These are phyloP conservation scores for Lutjanus campechanus DNA, from an alignment of 2,797 vertebrate species.

Conservation along the genomic window DNA sequence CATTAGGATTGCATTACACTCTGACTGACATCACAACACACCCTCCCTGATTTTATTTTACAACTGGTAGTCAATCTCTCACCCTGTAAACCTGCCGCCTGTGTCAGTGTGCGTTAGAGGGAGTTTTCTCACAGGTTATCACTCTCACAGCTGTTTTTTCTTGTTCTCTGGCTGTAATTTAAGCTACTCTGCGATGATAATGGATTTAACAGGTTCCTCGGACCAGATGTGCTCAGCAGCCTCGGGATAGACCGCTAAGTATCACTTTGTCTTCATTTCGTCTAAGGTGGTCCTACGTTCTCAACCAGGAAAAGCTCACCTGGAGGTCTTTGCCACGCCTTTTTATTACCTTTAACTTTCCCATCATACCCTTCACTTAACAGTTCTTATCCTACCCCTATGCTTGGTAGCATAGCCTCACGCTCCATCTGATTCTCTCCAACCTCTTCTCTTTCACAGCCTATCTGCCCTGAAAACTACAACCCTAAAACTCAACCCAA, in stretches of 20 bases:
- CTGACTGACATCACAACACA: conserved; percentile 61
- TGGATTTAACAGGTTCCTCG: conserved; percentile 75
- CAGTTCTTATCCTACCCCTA: conserved; percentile 1
- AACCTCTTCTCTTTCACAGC: conserved; percentile 1
- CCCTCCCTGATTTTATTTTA: conserved; percentile 72
- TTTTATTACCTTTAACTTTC: conserved; percentile 31
- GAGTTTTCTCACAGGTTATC: conserved; percentile 80
- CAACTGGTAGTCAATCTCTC: conserved; percentile 78
- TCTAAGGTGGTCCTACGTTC: conserved; percentile 64
- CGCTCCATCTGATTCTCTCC: not conserved
- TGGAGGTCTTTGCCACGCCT: conserved; percentile 40
- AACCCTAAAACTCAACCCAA: not conserved
- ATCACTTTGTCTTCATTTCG: conserved; percentile 64
- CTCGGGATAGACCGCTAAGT: conserved; percentile 53
- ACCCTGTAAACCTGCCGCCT: conserved; percentile 75
- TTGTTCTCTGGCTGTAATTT: conserved; percentile 73
- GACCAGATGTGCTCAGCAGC: conserved; percentile 78
- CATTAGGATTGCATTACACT: conserved; percentile 68
- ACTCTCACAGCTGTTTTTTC: conserved; percentile 72
- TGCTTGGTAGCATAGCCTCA: not conserved
- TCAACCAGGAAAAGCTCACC: conserved; percentile 57
- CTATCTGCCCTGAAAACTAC: conserved; percentile 7
- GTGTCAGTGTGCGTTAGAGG: conserved; percentile 51
- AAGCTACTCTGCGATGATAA: conserved; percentile 71
- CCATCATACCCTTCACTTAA: conserved; percentile 30